Evolutionary conservation across 2,113 vertebrate species (phyloP).

Genomic region (Xiphias gladius): DNA sequence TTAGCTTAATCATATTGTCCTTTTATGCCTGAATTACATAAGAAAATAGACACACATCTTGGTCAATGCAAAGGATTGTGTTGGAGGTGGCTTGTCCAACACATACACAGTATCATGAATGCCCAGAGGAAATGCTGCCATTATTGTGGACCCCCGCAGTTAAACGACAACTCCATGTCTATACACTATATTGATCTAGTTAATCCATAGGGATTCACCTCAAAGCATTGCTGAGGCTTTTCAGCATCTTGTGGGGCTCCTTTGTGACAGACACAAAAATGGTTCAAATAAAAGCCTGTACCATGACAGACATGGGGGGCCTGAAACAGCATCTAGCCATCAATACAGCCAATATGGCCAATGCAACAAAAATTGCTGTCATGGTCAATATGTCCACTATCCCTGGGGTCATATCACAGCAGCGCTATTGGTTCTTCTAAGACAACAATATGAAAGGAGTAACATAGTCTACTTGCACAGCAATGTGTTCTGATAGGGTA

Average conservation of each 20-base stretch:
- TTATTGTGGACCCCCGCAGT: not conserved
- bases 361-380: slow-evolving; percentile 18
- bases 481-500: not conserved
- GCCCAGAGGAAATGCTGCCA: not conserved
- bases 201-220: slow-evolving; percentile 19
- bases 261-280: slow-evolving; percentile 17
- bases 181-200: slow-evolving; percentile 46
- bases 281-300: slow-evolving; percentile 34
- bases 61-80: slow-evolving; percentile 8
- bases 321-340: not conserved
- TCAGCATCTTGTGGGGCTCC: slow-evolving; percentile 1
- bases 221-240: slow-evolving; percentile 12
- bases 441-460: not conserved
- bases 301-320: not conserved
- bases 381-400: slow-evolving; percentile 27
- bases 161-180: slow-evolving; percentile 32
- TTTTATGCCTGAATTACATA: not conserved
- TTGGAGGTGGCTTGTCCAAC: not conserved
- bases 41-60: not conserved
- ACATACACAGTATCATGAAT: not conserved
- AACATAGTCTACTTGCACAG: not conserved
- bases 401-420: slow-evolving; percentile 33
- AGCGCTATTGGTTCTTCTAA: slow-evolving; percentile 2
- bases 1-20: not conserved
- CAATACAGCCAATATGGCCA: not conserved